Base-by-base conservation (phyloP, 1,140 invertebrate species). In the Tetramorium parvispinum region DNA sequence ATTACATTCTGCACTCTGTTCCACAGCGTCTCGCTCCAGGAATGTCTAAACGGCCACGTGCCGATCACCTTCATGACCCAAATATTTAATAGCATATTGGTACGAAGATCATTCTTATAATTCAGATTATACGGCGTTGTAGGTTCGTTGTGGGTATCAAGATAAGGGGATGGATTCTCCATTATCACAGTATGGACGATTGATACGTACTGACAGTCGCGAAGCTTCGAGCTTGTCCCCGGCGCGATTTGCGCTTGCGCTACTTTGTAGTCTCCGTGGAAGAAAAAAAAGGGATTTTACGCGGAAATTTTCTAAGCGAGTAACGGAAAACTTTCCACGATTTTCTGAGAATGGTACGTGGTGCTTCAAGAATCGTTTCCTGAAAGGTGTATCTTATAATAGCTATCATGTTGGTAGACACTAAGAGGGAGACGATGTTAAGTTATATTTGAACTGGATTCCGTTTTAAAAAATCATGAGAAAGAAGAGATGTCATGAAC, bases 31-130 rank as follows among this genome's bases (percentile, higher is more conserved):
- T 75, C 24, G 0, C 21, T 7, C 82, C 57, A 70, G 11, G 75
- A 51, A 0, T n/a, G 10, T 8, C 11, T 32, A 13, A 46, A 1
- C 7, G 88, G 88, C 88, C 88, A 89, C 2, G 73, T 57, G 16
- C 86, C 88, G 7, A 89, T 85, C 0, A 46, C 21, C 13, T 57
- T 85, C 32, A 79, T 24, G 16, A 66, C 40, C 68, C 75, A 76
- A 3, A 53, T 1, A 24, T 81, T 88, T 10, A 88, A 8, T 1
- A 59, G 27, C 4, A 89, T 7, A 11, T 55, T 87, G 18, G 40
- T 10, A 3, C 11, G 43, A 5, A 77, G 2, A 63, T 85, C 53
- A 0, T 51, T 11, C 1, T 71, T 32, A 27, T 73, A 88, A 24
- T 46, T 27, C 0, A 27, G 8, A 3, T 78, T 88, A 3, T 13